Evolutionary conservation across 1,140 invertebrate genomes (phyloP).

Genomic region (Agraylea sexmaculata): DNA sequence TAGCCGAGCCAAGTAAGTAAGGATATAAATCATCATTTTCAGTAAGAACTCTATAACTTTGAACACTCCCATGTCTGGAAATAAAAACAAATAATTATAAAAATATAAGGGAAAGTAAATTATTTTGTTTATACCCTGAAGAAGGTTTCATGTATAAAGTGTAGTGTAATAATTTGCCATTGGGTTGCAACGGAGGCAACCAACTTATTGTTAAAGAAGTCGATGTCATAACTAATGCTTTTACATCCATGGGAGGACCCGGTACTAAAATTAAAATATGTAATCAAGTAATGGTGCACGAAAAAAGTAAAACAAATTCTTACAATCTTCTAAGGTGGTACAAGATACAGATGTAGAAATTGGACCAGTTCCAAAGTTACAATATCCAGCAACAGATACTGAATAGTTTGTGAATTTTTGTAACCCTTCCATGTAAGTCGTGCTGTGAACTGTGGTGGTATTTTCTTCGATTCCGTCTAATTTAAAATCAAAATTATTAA

Average conservation of each 20-base stretch:
- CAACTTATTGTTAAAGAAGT: conserved; percentile 73
- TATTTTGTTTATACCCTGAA: conserved; percentile 24
- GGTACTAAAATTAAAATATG: conserved; percentile 49
- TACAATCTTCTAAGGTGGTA: conserved; percentile 69
- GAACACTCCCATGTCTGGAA: conserved; percentile 15
- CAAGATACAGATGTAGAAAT: conserved; percentile 64
- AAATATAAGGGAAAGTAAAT: background rate
- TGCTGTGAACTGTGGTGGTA: conserved; percentile 39
- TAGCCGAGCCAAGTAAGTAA: background rate
- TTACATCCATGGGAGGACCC: conserved; percentile 66
- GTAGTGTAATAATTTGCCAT: conserved; percentile 69
- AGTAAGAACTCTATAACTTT: conserved; percentile 14
- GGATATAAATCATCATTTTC: background rate
- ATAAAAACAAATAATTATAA: too few species aligned
- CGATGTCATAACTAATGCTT: conserved; percentile 66
- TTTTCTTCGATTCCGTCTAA: conserved; percentile 34
- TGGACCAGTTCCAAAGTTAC: conserved; percentile 69
- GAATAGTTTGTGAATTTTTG: conserved; percentile 73
- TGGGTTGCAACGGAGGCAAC: conserved; percentile 67
- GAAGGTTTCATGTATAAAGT: conserved; percentile 57
- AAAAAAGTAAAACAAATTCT: conserved; percentile 14
- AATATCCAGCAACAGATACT: conserved; percentile 72
- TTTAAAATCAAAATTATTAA: background rate
- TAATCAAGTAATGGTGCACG: background rate
- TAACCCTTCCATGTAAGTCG: conserved; percentile 60